Percentiles rank a stretch among this genome's conserved stretches.
These are phyloP conservation scores for Nymphicus hollandicus DNA, from an alignment of 2,113 vertebrate species.

Conservation along the genomic window DNA sequence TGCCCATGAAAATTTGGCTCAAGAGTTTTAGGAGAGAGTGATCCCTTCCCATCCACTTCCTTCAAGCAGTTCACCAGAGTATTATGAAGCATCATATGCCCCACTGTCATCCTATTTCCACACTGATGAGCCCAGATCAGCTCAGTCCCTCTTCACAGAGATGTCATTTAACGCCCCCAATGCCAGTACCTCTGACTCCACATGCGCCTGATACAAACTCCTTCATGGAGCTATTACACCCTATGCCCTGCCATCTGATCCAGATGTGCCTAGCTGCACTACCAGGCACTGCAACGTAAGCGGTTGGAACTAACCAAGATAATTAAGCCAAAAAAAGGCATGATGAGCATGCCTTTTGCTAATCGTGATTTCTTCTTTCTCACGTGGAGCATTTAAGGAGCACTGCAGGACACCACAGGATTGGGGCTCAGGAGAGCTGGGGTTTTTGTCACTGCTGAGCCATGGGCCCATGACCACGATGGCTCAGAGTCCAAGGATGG, in stretches of 20 bases:
- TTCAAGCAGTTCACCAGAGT: background rate
- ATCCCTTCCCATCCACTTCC: background rate
- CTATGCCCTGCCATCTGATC: background rate
- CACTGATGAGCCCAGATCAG: fast-evolving
- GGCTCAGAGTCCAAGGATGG: background rate
- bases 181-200: background rate
- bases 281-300: background rate
- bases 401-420: background rate
- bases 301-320: background rate
- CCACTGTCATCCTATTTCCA: background rate
- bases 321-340: background rate
- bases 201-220: background rate
- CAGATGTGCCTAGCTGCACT: background rate
- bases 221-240: fast-evolving
- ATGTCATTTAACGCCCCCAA: background rate
- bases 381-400: background rate
- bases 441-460: background rate
- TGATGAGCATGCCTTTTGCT: background rate
- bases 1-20: background rate
- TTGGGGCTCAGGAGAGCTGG: fast-evolving
- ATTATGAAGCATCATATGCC: fast-evolving
- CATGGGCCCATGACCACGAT: background rate
- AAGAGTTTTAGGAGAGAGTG: background rate
- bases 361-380: background rate
- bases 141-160: background rate